Evolutionary conservation across 2,113 vertebrate genomes (phyloP), one percentile per base, ranked within the genome.

Genomic region (Heterochromis multidens): DNA sequence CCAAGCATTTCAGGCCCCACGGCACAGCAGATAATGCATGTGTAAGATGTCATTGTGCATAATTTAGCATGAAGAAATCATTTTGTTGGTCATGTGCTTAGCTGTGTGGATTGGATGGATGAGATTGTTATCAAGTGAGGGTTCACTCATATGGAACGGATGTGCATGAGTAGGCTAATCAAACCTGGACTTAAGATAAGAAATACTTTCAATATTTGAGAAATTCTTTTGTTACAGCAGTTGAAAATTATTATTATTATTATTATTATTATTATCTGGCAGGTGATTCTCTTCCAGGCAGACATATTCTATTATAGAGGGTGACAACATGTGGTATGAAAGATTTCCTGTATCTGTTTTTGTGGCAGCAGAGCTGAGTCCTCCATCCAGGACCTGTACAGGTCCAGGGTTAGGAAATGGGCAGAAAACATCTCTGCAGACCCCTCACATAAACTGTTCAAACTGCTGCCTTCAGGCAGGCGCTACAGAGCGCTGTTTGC

Each of bases 21-120:
- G 25, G 84, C 81, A 33, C 21, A 17, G 63, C 37, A 65, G 81
- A 82, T 52, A 80, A 86, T 59, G 79, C 79, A 76, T 82, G 43
- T 61, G 82, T 76, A 85, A 78, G 56, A 85, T 88, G 80, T 90
- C 60, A 72, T 49, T 87, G 80, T 91, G 91, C 87, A 89, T 92
- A 86, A 94, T 93, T 93, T 83, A 90, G 83, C 58, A 35, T 49
- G 21, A 88, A 67, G 49, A 77, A 31, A 84, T 70, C 2, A 54
- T 79, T 81, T 79, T 80, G 65, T 79, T 58, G 79, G 82, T 77
- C 43, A 54, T 40, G 37, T 6, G 23, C 59, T 62, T 57, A 25
- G 74, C 74, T 70, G 80, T 74, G 74, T 76, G 81, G 83, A 80
- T 27, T 77, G 67, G 23, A 65, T 58, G 79, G 79, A 62, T 85